Conservation (phyloP, 2,113 vertebrate genomes). For the Oncorhynchus keta region DNA sequence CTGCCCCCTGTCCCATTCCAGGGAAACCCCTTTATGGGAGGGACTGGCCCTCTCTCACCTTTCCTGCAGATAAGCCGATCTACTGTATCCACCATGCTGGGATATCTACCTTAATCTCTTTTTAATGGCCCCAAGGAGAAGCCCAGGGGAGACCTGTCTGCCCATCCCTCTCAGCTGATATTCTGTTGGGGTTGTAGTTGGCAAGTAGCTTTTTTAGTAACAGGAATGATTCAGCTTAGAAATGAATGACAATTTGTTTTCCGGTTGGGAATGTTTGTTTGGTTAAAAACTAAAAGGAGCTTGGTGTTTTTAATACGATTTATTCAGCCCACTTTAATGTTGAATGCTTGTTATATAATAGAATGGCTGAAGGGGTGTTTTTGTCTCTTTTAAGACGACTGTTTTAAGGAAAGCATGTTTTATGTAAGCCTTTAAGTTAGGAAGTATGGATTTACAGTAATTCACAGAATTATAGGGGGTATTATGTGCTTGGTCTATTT, state of each 20-base stretch:
- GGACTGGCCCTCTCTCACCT: conserved; percentile 51
- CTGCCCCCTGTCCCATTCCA: background rate
- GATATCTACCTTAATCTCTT: conserved; percentile 72
- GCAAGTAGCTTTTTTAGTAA: background rate
- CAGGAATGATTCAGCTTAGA: background rate
- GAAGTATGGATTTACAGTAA: too few species aligned
- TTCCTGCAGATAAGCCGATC: conserved; percentile 60
- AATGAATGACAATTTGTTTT: background rate
- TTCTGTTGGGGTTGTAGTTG: background rate
- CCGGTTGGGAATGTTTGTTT: background rate
- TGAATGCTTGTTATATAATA: too few species aligned
- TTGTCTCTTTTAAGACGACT: too few species aligned
- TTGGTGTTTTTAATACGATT: background rate
- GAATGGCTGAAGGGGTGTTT: too few species aligned
- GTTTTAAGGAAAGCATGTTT: background rate
- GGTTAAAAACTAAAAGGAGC: background rate
- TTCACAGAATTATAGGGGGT: too few species aligned
- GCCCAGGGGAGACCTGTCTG: conserved; percentile 48
- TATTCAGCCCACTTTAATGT: background rate
- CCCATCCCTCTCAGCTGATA: conserved; percentile 5
- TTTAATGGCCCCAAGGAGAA: conserved; percentile 68
- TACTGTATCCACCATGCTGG: conserved; percentile 49
- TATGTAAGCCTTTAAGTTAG: background rate
- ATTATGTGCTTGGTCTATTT: too few species aligned
- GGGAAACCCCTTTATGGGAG: conserved; percentile 4